A percentile compares a stretch with the other conserved stretches of the same genome.
These are phyloP conservation scores for Lithophane semibrunnea DNA, from an alignment of 2,888 invertebrate genomes.

Conservation along the genomic window DNA sequence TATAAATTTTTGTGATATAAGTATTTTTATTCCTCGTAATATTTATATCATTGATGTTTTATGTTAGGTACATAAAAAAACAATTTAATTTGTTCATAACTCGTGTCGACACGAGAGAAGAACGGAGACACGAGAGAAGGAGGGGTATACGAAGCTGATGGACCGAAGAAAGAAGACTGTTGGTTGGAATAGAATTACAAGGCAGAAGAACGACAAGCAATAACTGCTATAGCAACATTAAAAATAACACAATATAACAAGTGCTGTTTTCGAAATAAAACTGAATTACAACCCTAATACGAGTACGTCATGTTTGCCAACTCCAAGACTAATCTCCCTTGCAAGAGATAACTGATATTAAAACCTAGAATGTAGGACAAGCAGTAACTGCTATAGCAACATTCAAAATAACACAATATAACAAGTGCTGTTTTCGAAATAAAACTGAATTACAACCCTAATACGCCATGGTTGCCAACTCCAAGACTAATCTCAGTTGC, in stretches of 20 bases:
- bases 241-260: neutral
- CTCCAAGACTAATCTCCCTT: constrained; percentile 25
- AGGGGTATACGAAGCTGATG: neutral
- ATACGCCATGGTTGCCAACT: too few relatives aligned
- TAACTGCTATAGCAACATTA: neutral
- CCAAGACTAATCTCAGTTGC: constrained; percentile 31
- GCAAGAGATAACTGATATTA: constrained; percentile 19
- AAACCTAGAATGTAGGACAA: constrained; percentile 19
- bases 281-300: constrained; percentile 7
- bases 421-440: neutral
- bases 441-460: constrained; percentile 24
- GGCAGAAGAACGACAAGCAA: neutral
- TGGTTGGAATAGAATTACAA: too few relatives aligned
- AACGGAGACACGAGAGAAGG: neutral
- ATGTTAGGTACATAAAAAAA: too few relatives aligned
- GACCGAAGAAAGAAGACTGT: neutral
- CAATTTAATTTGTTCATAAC: neutral
- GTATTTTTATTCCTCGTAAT: neutral
- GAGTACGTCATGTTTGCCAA: constrained; percentile 13
- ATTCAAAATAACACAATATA: neutral
- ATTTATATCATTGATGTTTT: neutral
- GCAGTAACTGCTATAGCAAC: neutral
- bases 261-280: constrained; percentile 21
- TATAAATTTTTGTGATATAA: neutral
- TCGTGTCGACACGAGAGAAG: neutral